These are phyloP conservation scores for Goniozus legneri DNA, from an alignment of 1,140 invertebrate species.

Conservation along the genomic window DNA sequence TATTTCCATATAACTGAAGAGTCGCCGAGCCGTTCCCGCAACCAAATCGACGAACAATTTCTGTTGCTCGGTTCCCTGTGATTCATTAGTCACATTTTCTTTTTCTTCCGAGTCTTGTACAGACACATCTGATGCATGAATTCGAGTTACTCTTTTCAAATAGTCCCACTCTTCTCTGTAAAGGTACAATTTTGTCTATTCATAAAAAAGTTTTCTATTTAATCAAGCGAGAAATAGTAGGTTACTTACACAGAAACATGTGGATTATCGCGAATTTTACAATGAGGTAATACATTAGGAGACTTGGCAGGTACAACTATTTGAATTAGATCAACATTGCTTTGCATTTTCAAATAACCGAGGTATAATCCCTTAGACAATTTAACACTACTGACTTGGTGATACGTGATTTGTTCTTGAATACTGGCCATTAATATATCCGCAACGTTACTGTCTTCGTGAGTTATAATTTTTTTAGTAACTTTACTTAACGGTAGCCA, in stretches of 20 bases:
- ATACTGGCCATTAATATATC: constrained; percentile 82
- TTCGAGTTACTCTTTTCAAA: constrained; percentile 59
- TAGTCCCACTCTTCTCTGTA: constrained; percentile 88
- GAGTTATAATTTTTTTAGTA: constrained; percentile 57
- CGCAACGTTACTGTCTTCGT: constrained; percentile 72
- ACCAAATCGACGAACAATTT: constrained; percentile 74
- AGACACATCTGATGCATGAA: constrained; percentile 32
- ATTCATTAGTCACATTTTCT: constrained; percentile 52
- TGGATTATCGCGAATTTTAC: constrained; percentile 88
- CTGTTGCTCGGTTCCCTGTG: constrained; percentile 68
- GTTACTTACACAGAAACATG: constrained; percentile 88
- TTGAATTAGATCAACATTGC: constrained; percentile 89
- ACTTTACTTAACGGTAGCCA: constrained; percentile 85
- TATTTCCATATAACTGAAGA: constrained; percentile 80
- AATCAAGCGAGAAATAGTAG: too few species aligned
- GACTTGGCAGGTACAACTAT: constrained; percentile 87
- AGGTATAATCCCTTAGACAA: constrained; percentile 85
- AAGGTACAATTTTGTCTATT: constrained; percentile 2
- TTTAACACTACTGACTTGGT: constrained; percentile 80
- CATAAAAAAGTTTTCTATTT: neutral
- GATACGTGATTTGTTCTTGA: constrained; percentile 87
- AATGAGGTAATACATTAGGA: constrained; percentile 90
- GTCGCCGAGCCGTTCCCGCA: constrained; percentile 64
- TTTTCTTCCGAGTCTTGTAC: constrained; percentile 45
- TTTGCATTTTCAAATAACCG: constrained; percentile 93